Evolutionary conservation across 92 coral and sea anemone genomes (phyloP).

Genomic region (Siderastrea radians): DNA sequence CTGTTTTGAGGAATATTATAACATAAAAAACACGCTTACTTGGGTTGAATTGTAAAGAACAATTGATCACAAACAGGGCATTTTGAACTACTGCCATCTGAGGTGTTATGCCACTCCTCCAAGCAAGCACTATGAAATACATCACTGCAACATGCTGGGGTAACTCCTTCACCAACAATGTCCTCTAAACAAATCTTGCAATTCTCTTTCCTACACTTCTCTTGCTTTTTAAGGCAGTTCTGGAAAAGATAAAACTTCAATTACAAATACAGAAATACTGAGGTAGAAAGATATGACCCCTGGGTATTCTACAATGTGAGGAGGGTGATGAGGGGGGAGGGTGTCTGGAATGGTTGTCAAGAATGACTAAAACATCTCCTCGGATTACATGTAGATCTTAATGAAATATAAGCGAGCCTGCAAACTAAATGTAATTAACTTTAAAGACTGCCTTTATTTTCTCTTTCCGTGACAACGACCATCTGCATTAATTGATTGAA

Average conservation of each 20-base stretch:
- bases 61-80: constrained; percentile 57
- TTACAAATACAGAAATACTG: neutral
- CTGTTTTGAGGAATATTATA: neutral
- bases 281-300: neutral
- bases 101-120: constrained; percentile 54
- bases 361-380: constrained; percentile 23
- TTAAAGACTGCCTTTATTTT: neutral
- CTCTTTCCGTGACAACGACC: constrained; percentile 3
- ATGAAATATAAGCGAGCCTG: constrained; percentile 2
- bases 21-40: constrained; percentile 27
- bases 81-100: constrained; percentile 44
- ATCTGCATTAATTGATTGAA: neutral
- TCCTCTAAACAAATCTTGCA: constrained; percentile 51
- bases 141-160: constrained; percentile 63
- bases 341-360: constrained; percentile 17
- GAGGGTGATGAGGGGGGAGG: neutral
- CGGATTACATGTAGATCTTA: constrained; percentile 20
- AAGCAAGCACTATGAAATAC: constrained; percentile 61
- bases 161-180: constrained; percentile 46
- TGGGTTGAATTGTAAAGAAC: constrained; percentile 50
- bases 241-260: constrained; percentile 7
- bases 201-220: constrained; percentile 11
- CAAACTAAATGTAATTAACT: neutral
- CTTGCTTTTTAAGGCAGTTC: constrained; percentile 45
- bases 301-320: neutral